Evolutionary conservation across 2,797 vertebrate genomes (phyloP).

Genomic region (Cirrhinus molitorella): DNA sequence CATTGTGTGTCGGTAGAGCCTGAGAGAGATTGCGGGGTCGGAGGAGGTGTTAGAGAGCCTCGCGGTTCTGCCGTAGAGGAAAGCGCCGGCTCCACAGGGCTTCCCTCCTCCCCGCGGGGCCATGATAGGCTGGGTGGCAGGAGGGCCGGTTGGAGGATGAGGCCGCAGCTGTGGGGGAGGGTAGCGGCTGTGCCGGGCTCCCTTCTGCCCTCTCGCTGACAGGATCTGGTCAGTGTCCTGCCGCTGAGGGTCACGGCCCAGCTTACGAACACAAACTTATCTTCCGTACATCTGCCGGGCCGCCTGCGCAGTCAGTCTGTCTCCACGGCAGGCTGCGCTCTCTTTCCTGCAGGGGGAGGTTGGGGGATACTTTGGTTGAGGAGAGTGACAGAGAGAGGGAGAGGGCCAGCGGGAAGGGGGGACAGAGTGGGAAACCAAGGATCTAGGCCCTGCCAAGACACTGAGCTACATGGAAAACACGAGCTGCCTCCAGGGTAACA

Average conservation of each 20-base stretch:
- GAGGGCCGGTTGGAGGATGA: constrained; percentile 54
- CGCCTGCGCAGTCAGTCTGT: constrained; percentile 98
- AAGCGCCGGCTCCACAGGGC: constrained; percentile 54
- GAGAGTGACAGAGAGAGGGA: constrained; percentile 55
- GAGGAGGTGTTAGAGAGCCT: constrained; percentile 81
- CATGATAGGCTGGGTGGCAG: constrained; percentile 45
- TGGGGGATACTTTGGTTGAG: constrained; percentile 47
- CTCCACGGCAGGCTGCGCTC: constrained; percentile 91
- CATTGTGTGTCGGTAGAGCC: constrained; percentile 72
- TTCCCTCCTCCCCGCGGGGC: constrained; percentile 67
- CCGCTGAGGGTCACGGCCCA: constrained; percentile 92
- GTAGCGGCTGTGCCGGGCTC: constrained; percentile 75
- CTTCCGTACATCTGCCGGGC: constrained; percentile 92
- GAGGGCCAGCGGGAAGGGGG: constrained; percentile 38
- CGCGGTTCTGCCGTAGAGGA: constrained; percentile 62
- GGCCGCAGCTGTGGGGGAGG: constrained; percentile 51
- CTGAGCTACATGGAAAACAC: constrained; percentile 86
- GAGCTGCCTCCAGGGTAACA: constrained; percentile 80
- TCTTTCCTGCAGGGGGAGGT: constrained; percentile 85
- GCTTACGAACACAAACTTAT: constrained; percentile 99
- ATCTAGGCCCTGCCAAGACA: constrained; percentile 81
- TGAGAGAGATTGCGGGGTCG: constrained; percentile 59
- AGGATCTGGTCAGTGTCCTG: constrained; percentile 99
- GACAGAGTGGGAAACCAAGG: constrained; percentile 81
- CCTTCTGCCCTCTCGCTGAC: constrained; percentile 92